Evolutionary conservation across 1,140 invertebrate genomes (phyloP).

Genomic region (Eubasilissa regina): DNA sequence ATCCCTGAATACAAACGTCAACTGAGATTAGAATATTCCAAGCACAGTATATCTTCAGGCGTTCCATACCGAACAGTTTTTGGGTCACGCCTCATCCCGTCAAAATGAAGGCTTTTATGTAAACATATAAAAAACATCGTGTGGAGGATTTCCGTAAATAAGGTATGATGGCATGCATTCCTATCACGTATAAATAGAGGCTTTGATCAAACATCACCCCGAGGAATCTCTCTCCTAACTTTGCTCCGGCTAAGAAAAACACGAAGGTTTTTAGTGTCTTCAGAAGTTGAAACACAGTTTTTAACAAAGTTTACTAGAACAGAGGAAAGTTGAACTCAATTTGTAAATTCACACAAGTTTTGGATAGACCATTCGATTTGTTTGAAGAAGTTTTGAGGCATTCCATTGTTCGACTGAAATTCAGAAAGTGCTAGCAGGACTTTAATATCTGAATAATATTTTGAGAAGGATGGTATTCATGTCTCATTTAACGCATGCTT

Average conservation of each 20-base stretch:
- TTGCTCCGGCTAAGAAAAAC: neutral
- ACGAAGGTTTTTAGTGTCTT: neutral
- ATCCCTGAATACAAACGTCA: no score
- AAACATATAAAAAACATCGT: constrained; percentile 31
- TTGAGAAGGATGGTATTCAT: no score
- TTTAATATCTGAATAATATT: no score
- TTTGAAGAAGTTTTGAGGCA: neutral
- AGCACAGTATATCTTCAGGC: no score
- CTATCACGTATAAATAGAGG: constrained; percentile 4
- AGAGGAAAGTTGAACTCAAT: neutral
- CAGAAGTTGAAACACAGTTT: constrained; percentile 7
- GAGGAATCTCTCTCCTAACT: constrained; percentile 2
- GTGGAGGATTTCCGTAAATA: constrained; percentile 22
- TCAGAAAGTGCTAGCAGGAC: no score
- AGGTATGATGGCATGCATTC: neutral
- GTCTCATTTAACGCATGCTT: no score
- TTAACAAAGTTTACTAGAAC: neutral
- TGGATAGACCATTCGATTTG: constrained; percentile 12
- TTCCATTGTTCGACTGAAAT: no score
- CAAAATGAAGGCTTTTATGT: constrained; percentile 20
- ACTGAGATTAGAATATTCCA: no score
- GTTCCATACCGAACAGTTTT: neutral
- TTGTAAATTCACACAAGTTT: constrained; percentile 14
- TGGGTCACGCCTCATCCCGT: constrained; percentile 14
- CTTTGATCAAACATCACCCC: constrained; percentile 23